A percentile compares a stretch with the other conserved stretches of the same genome.
phyloP scores from a whole-genome alignment of 2,113 vertebrate species.

The Telmatochromis sp. region DNA sequence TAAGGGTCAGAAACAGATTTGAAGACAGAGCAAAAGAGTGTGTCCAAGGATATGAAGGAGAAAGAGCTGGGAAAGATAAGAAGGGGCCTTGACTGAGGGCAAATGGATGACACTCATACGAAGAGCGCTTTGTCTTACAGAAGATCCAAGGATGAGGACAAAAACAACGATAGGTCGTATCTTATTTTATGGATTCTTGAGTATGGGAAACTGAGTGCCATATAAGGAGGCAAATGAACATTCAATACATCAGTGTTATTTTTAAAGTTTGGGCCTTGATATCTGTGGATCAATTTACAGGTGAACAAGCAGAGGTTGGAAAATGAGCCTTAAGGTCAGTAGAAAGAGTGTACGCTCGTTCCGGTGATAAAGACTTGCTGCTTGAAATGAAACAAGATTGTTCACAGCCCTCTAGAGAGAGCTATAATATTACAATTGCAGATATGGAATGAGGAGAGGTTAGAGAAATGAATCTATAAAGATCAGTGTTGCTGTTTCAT shows the following conservation, averaged over 20 bases:
- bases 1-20: neutral
- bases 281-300: constrained; percentile 50
- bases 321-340: constrained; percentile 61
- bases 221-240: constrained; percentile 4
- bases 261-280: constrained; percentile 35
- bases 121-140: constrained; percentile 18
- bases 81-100: neutral
- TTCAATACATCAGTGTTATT: constrained; percentile 52
- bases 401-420: constrained; percentile 13
- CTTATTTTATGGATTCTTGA: constrained; percentile 20
- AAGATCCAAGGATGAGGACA: constrained; percentile 19
- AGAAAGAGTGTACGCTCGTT: constrained; percentile 1
- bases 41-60: neutral
- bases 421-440: constrained; percentile 36
- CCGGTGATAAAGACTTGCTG: neutral
- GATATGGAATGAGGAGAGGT: constrained; percentile 11
- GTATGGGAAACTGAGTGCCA: neutral
- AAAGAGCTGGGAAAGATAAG: neutral
- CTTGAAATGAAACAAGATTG: constrained; percentile 24
- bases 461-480: constrained; percentile 21
- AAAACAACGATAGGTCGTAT: constrained; percentile 10
- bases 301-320: constrained; percentile 46
- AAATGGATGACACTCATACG: neutral
- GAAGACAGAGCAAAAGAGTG: neutral
- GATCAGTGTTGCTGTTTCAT: constrained; percentile 27